These are phyloP conservation scores for Lampris incognitus DNA, from an alignment of 2,113 vertebrate species.

Conservation along the genomic window DNA sequence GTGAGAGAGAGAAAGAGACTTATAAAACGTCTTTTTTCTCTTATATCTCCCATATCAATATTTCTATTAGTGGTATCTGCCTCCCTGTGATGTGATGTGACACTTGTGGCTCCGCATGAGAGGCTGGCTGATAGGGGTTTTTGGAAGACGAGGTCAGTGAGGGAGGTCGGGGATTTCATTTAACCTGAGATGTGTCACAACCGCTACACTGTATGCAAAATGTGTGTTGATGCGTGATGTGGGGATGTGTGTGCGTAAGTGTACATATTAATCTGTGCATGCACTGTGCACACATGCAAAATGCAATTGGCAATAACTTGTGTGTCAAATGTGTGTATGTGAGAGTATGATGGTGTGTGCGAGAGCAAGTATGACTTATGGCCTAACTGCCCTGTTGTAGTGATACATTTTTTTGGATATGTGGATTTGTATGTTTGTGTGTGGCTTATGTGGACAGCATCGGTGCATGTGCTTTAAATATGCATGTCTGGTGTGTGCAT, in stretches of 20 bases:
- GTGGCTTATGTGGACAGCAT: not conserved
- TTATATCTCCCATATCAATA: conserved; percentile 67
- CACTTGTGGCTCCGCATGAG: conserved; percentile 67
- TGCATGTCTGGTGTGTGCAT: not conserved
- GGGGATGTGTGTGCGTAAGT: conserved; percentile 1
- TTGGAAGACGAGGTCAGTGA: conserved; percentile 37
- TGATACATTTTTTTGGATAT: not conserved
- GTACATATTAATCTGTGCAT: not conserved
- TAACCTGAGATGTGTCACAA: conserved; percentile 50
- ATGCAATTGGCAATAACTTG: not conserved
- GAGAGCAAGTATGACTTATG: too few species aligned
- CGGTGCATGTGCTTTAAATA: too few species aligned
- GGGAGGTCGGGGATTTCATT: conserved; percentile 34
- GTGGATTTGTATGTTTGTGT: not conserved
- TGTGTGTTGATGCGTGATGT: not conserved
- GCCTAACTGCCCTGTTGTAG: too few species aligned
- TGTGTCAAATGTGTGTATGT: not conserved
- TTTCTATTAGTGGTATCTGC: conserved; percentile 69
- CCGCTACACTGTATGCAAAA: not conserved
- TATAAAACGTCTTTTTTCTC: conserved; percentile 49
- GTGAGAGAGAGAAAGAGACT: conserved; percentile 10
- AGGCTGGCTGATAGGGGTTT: conserved; percentile 59
- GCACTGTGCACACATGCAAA: too few species aligned
- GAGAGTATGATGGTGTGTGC: not conserved
- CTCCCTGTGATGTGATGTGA: conserved; percentile 63